Conservation (phyloP, 2,113 vertebrate genomes). For the Microcebus lehilahytsara region DNA sequence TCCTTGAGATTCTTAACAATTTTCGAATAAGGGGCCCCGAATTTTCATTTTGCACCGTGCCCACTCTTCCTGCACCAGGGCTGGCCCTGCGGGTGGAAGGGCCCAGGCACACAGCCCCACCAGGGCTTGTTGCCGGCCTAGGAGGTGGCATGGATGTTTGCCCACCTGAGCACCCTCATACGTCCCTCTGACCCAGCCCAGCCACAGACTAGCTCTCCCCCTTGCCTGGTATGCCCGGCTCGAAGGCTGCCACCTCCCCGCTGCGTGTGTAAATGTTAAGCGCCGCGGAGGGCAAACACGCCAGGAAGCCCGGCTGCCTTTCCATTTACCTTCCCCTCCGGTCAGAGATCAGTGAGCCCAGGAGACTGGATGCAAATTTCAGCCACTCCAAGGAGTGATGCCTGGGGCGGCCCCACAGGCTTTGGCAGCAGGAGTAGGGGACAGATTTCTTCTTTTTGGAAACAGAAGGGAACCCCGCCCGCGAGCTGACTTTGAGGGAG, state of each 20-base stretch:
- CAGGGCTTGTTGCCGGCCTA: background rate
- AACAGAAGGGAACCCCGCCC: background rate
- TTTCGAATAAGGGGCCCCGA: background rate
- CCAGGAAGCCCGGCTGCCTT: background rate
- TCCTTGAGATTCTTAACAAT: background rate
- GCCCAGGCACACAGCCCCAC: background rate
- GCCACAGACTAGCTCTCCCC: background rate
- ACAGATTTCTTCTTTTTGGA: background rate
- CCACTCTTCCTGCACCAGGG: too few relatives aligned
- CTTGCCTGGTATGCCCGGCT: rapidly evolving
- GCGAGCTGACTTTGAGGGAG: background rate
- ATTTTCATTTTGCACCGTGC: background rate
- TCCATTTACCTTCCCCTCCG: slow-evolving; percentile 56
- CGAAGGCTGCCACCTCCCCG: background rate
- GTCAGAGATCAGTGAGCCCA: slow-evolving; percentile 2
- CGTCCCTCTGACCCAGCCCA: background rate
- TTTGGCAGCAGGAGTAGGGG: background rate
- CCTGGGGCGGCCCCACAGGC: background rate
- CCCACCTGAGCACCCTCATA: background rate
- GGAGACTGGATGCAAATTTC: slow-evolving; percentile 49
- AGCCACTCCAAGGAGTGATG: background rate
- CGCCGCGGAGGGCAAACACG: slow-evolving; percentile 61
- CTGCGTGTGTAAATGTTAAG: slow-evolving; percentile 71
- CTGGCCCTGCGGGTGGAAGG: background rate
- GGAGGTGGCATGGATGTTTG: background rate